These are phyloP conservation scores for Lasius platythorax DNA, from an alignment of 2,888 invertebrate species.

Conservation along the genomic window DNA sequence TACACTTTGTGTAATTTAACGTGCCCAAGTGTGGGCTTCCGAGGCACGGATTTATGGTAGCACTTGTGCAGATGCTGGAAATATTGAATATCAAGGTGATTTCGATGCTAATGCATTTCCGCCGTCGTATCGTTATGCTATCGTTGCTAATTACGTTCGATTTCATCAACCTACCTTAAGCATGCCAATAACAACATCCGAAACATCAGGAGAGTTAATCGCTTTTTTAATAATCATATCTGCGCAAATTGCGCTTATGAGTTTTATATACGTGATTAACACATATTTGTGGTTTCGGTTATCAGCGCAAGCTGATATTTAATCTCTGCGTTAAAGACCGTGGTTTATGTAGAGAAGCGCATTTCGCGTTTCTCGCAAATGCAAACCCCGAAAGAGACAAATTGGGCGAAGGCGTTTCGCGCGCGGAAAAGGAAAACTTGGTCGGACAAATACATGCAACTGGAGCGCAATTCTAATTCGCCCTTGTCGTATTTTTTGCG, in stretches of 20 bases:
- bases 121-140: conserved; percentile 41
- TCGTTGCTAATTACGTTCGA: conserved; percentile 41
- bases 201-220: neutral
- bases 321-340: neutral
- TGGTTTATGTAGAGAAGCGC: neutral
- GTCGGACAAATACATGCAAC: conserved; percentile 35
- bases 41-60: conserved; percentile 63
- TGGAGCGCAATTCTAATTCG: conserved; percentile 33
- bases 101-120: conserved; percentile 62
- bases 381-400: conserved; percentile 22
- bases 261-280: neutral
- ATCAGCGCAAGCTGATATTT: neutral
- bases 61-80: conserved; percentile 60
- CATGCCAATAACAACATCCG: neutral
- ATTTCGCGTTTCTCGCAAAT: neutral
- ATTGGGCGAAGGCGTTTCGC: conserved; percentile 34
- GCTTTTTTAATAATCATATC: neutral
- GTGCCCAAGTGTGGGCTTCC: conserved; percentile 41
- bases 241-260: neutral
- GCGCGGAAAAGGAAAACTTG: neutral
- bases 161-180: neutral
- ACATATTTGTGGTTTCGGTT: neutral
- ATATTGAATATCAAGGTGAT: conserved; percentile 65
- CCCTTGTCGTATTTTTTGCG: conserved; percentile 38
- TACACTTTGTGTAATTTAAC: conserved; percentile 72